These are phyloP conservation scores for Furcifer pardalis DNA, from an alignment of 2,797 vertebrate species.

Conservation along the genomic window DNA sequence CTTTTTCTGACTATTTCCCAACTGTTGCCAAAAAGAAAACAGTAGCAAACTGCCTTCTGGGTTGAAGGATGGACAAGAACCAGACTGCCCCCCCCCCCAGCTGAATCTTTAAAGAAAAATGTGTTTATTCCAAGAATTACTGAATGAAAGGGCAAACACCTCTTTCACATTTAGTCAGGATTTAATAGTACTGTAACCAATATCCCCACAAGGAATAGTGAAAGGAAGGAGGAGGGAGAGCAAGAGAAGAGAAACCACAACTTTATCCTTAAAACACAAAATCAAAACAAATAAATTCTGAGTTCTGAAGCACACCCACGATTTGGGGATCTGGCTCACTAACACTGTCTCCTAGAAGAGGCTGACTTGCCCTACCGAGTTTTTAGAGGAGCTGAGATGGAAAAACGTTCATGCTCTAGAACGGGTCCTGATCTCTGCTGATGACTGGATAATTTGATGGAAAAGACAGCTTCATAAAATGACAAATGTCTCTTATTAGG, in stretches of 20 bases:
- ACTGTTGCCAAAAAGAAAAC: constrained; percentile 23
- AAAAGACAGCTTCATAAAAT: background rate
- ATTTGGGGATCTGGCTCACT: constrained; percentile 8
- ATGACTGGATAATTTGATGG: background rate
- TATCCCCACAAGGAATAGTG: constrained; percentile 1
- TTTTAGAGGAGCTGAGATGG: background rate
- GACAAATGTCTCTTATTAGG: background rate
- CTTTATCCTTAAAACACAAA: background rate
- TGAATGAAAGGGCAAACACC: constrained; percentile 11
- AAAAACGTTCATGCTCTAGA: background rate
- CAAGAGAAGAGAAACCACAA: constrained; percentile 18
- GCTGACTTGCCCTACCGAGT: background rate
- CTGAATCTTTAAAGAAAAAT: constrained; percentile 1
- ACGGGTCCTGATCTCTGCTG: background rate
- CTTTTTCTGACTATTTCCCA: constrained; percentile 1
- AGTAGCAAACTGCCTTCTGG: constrained; percentile 13
- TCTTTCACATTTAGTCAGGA: background rate
- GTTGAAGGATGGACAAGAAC: background rate
- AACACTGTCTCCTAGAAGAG: background rate
- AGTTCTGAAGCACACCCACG: background rate
- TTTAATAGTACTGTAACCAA: constrained; percentile 19
- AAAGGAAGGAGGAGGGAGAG: background rate
- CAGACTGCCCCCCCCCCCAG: background rate
- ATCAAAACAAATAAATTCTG: background rate
- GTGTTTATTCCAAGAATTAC: constrained; percentile 5